Percentiles rank a stretch among this genome's conserved stretches.
Conservation (phyloP, 1,140 invertebrate genomes). For the Eulimnadia texana region DNA sequence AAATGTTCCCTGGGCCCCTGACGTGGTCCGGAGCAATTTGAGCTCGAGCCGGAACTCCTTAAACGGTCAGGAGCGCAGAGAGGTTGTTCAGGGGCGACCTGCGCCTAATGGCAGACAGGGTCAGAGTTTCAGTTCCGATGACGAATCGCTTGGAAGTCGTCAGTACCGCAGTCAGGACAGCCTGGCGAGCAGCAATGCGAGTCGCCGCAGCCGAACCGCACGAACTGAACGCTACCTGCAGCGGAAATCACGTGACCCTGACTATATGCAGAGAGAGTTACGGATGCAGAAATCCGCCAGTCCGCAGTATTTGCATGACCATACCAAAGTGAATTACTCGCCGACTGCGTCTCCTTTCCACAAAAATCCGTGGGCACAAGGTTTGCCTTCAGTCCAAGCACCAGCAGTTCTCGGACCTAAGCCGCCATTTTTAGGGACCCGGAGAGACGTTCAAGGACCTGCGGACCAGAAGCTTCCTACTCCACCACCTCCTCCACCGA, state of each 20-base stretch:
- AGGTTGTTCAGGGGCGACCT: neutral
- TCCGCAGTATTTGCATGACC: neutral
- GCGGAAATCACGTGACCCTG: constrained; percentile 50
- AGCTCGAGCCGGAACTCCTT: neutral
- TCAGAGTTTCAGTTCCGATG: constrained; percentile 11
- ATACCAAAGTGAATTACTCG: neutral
- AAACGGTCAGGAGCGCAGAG: constrained; percentile 5
- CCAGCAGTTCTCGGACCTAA: too few species aligned
- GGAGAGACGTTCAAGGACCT: too few species aligned
- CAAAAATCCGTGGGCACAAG: neutral
- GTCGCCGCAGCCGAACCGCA: constrained; percentile 37
- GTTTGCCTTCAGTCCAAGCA: neutral
- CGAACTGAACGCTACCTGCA: constrained; percentile 63
- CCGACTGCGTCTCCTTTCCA: constrained; percentile 23
- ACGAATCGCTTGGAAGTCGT: constrained; percentile 30
- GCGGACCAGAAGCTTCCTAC: neutral
- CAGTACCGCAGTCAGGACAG: constrained; percentile 43
- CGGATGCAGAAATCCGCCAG: neutral
- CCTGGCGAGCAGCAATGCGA: constrained; percentile 33
- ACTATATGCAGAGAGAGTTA: constrained; percentile 26
- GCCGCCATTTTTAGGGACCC: too few species aligned
- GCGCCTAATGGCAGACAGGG: constrained; percentile 11
- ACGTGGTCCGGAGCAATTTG: neutral
- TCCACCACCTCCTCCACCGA: constrained; percentile 21
- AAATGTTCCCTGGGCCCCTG: neutral